Evolutionary conservation across 2,888 invertebrate species (phyloP).

Genomic region (Diaphora mendica): DNA sequence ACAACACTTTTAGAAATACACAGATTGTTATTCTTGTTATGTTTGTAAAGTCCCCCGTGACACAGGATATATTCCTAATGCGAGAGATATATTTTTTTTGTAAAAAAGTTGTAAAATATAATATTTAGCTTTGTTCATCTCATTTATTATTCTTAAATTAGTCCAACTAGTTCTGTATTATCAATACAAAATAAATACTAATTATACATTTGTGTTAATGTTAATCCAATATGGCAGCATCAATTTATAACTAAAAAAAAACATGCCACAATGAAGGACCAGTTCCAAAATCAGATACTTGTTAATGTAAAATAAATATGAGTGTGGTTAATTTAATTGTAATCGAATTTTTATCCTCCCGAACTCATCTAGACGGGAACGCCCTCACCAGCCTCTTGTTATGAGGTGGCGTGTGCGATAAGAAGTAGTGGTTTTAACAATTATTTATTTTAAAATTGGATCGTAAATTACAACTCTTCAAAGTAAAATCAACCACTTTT

Average conservation of each 20-base stretch:
- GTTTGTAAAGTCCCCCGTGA: no score
- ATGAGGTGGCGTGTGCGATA: slow-evolving; percentile 45
- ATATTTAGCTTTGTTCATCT: no score
- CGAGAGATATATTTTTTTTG: no score
- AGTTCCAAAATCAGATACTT: slow-evolving; percentile 61
- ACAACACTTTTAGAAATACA: no score
- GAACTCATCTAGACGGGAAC: slow-evolving; percentile 75
- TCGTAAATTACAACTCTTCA: neutral
- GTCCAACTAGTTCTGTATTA: neutral
- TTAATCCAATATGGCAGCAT: neutral
- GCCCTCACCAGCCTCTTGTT: slow-evolving; percentile 73
- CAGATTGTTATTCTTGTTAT: no score
- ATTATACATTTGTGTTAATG: neutral
- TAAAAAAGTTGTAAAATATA: no score
- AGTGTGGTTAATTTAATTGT: slow-evolving; percentile 82
- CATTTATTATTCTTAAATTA: no score
- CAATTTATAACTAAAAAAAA: slow-evolving; percentile 23
- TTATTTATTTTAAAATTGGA: neutral
- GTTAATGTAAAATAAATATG: slow-evolving; percentile 82
- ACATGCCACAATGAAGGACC: slow-evolving; percentile 34
- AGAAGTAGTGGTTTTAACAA: slow-evolving; percentile 47
- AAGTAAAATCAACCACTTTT: no score
- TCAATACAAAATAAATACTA: neutral
- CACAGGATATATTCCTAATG: no score
- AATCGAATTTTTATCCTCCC: slow-evolving; percentile 84